Evolutionary conservation across 2,797 vertebrate species (phyloP), one percentile per base, ranked within the genome.

Genomic region (Melanotaenia pygmaea): DNA sequence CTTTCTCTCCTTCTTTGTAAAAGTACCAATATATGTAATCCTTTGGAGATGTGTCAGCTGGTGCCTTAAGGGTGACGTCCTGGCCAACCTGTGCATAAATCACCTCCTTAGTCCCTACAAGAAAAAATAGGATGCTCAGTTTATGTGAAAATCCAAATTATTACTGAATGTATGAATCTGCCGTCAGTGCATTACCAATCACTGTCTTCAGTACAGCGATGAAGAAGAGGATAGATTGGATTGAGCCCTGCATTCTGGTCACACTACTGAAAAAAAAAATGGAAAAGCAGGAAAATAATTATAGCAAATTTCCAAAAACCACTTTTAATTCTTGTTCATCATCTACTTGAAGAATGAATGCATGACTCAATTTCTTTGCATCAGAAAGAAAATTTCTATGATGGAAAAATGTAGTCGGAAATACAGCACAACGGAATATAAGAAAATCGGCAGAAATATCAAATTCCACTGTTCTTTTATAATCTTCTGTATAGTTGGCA

Each of bases 1-100:
- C 0, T 0, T 1, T 0, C 0, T 3, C 0, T 5, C 26, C 26
- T 26, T 26, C 26, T 26, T 0, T 0, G 0, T 0, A 0, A 16
- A 61, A 61, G 1, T 0, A 1, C 93, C 94, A 95, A 34, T 10
- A 6, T 5, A 82, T 0, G 10, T 91, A 90, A 2, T 2, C 12
- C 3, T 40, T 13, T 40, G 12, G 13, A 14, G 2, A 3, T 24
- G 5, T 1, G 11, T 3, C 1, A 0, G 0, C 0, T 14, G 1
- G 2, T 34, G 0, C 2, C 0, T 2, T 34, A 0, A 94, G 53
- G 0, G 1, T 64, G 20, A 85, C 75, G 0, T 0, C 32, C 0
- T 72, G 38, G 50, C 89, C 90, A 8, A 68, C n/a, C 18, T 65
- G 77, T 40, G 76, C 87, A 10, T 90, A 92, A 5, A 88, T 11